Conservation (phyloP, 2,113 vertebrate genomes). For the Cnemophilus loriae region DNA sequence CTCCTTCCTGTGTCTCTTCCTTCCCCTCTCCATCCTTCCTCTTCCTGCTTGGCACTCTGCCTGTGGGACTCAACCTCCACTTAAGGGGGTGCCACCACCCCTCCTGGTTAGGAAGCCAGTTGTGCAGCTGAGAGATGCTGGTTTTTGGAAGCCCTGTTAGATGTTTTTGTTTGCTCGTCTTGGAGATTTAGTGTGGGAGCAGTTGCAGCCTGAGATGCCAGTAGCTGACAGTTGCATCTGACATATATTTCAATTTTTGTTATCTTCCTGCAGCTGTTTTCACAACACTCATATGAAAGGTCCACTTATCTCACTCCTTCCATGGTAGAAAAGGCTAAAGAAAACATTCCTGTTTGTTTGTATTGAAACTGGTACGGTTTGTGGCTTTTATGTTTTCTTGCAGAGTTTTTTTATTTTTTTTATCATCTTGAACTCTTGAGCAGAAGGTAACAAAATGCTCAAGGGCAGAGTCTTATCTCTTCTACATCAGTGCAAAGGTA, state of each 20-base stretch:
- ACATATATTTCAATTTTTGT: background rate
- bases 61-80: accelerated
- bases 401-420: background rate
- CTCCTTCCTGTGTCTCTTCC: background rate
- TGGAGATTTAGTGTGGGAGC: background rate
- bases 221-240: background rate
- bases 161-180: background rate
- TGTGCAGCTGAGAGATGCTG: background rate
- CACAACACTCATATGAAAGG: background rate
- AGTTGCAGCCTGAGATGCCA: background rate
- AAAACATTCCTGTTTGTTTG: conserved; percentile 46
- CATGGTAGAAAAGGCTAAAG: background rate
- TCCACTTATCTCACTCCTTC: background rate
- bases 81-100: background rate
- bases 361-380: conserved; percentile 39
- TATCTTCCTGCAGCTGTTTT: conserved; percentile 30
- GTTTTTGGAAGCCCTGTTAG: background rate
- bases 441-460: conserved; percentile 6
- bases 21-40: background rate
- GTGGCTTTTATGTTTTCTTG: conserved; percentile 23
- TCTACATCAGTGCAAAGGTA: background rate
- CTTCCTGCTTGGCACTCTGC: background rate
- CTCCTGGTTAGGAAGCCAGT: background rate
- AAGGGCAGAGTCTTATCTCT: background rate
- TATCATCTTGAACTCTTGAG: background rate